Evolutionary conservation across 2,888 invertebrate species (phyloP), one percentile per base, ranked within the genome.

Genomic region (Drosophila neonasuta): DNA sequence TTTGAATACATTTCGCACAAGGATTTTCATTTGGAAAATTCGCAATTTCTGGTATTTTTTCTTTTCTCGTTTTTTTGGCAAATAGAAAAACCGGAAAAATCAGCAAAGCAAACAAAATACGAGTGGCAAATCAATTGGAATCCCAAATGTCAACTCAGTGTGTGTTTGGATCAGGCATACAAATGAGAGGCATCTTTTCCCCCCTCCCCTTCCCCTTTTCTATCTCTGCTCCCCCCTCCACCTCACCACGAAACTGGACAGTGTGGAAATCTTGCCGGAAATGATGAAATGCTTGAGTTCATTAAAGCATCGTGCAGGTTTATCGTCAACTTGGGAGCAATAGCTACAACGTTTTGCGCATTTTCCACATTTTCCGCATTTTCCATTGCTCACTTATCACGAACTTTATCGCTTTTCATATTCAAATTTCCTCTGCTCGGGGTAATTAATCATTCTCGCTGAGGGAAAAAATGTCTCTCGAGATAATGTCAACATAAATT

Each of bases 401-500:
- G 17, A 65, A 20, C 62, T 59, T 75, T 68, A 75, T 80, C 86
- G 80, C 80, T 83, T 73, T 86, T 78, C 81, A 86, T 81, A 81
- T 81, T 81, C 76, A 86, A 81, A 81, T 81, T 71, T 72, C 50
- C 77, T 2, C 29, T 11, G 9, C 44, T 11, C 55, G 30, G 11
- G 71, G 81, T 81, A 83, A 83, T 83, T 83, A 83, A 83, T 83
- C 83, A 83, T 83, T 57, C 73, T 44, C 73, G 49, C 62, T 49
- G 44, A 41, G 48, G 41, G 51, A 73, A 83, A 63, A 79, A 87
- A 87, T 86, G 87, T 89, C 89, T 89, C 89, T 80, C 65, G 89
- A 90, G 90, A 90, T 90, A 90, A 89, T 90, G 90, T 90, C 90
- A 90, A 88, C 90, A 89, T 89, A 90, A 90, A 90, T 90, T 89